A percentile compares a stretch with the other conserved stretches of the same genome.
These are phyloP conservation scores for Spicauda simplicius DNA, from an alignment of 2,888 invertebrate genomes.

Conservation along the genomic window DNA sequence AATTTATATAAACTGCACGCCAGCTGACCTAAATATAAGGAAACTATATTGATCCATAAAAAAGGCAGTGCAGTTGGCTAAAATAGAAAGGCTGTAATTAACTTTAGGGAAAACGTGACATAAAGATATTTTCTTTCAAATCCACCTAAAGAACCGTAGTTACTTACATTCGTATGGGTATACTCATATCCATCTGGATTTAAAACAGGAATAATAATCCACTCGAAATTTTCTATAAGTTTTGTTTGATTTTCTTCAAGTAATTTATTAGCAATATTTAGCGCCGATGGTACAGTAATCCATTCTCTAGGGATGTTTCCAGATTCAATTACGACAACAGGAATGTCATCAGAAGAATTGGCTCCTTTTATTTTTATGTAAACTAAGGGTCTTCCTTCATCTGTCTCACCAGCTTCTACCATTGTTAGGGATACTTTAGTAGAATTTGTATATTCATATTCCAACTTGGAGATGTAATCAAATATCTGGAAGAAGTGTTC, in stretches of 20 bases:
- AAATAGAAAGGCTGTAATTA: too few relatives aligned
- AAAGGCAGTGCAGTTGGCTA: too few relatives aligned
- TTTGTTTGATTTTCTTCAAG: constrained; percentile 70
- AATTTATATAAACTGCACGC: too few relatives aligned
- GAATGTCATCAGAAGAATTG: constrained; percentile 58
- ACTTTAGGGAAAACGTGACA: too few relatives aligned
- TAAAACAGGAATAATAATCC: constrained; percentile 87
- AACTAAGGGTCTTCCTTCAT: constrained; percentile 58
- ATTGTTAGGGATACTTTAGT: constrained; percentile 51
- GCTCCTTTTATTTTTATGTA: constrained; percentile 76
- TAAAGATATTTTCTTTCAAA: too few relatives aligned
- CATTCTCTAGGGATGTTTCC: constrained; percentile 89
- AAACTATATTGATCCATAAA: too few relatives aligned
- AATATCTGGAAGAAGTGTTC: constrained; percentile 55
- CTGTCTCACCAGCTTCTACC: constrained; percentile 58
- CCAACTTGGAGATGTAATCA: constrained; percentile 52
- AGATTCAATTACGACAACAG: constrained; percentile 84
- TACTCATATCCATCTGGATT: constrained; percentile 91
- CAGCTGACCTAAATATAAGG: too few relatives aligned
- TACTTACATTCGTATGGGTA: constrained; percentile 82
- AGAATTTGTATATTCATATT: constrained; percentile 49
- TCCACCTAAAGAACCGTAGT: neutral
- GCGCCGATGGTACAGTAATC: constrained; percentile 87
- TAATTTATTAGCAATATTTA: constrained; percentile 86
- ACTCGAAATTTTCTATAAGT: constrained; percentile 84